Evolutionary conservation across 2,113 vertebrate species (phyloP).

Genomic region (Zeus faber): DNA sequence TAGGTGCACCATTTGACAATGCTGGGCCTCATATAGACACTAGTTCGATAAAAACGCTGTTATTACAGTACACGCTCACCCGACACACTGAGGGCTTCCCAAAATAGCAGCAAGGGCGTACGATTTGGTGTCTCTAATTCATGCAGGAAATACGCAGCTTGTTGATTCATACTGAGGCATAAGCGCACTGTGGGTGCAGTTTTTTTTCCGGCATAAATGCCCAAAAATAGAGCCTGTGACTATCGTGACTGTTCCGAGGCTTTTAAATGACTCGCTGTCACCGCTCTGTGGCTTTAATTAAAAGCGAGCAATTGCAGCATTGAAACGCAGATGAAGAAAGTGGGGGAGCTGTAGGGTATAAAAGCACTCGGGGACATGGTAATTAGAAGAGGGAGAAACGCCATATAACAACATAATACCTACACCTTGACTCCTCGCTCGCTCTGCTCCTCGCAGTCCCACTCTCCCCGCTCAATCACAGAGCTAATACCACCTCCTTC

Average conservation of each 20-base stretch:
- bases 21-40: too few species aligned
- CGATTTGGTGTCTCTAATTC: constrained; percentile 44
- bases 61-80: too few species aligned
- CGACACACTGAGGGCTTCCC: constrained; percentile 5
- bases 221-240: constrained; percentile 23
- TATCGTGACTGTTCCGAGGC: constrained; percentile 43
- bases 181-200: constrained; percentile 2
- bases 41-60: too few species aligned
- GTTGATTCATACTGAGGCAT: constrained; percentile 31
- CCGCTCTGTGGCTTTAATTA: constrained; percentile 72
- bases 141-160: constrained; percentile 33
- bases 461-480: constrained; percentile 73
- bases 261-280: constrained; percentile 67
- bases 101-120: constrained; percentile 25
- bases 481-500: constrained; percentile 68
- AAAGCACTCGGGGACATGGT: constrained; percentile 47
- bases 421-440: constrained; percentile 34
- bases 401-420: constrained; percentile 57
- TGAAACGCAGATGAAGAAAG: constrained; percentile 59
- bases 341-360: constrained; percentile 40
- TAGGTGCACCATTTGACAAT: too few species aligned
- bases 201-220: constrained; percentile 16
- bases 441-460: constrained; percentile 47
- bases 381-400: constrained; percentile 57
- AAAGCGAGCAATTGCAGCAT: constrained; percentile 75